Evolutionary conservation across 2,888 invertebrate genomes (phyloP).

Genomic region (Carterocephalus palaemon): DNA sequence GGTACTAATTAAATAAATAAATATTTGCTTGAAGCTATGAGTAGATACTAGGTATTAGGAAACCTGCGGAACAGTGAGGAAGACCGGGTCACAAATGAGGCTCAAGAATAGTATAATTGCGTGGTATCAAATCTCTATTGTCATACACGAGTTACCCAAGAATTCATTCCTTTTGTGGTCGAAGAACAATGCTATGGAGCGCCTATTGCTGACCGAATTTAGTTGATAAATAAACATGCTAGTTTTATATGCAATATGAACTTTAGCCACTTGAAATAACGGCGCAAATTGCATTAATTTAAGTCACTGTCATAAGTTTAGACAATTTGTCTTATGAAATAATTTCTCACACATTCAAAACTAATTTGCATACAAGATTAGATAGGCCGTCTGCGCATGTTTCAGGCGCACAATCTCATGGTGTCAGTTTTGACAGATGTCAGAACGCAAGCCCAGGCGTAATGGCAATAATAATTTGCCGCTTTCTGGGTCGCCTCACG

Average conservation of each 20-base stretch:
- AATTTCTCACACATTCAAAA: slow-evolving; percentile 18
- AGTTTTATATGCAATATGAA: background rate
- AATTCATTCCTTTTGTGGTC: slow-evolving; percentile 15
- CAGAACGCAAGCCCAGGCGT: background rate
- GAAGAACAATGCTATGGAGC: slow-evolving; percentile 9
- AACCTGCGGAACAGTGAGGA: background rate
- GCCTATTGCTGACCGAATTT: slow-evolving; percentile 16
- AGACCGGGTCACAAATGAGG: background rate
- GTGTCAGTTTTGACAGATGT: slow-evolving; percentile 13
- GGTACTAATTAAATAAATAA: too few species aligned
- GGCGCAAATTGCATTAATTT: background rate
- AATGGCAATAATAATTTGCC: background rate
- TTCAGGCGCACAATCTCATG: background rate
- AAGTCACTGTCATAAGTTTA: background rate
- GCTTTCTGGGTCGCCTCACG: background rate
- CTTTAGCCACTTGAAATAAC: background rate
- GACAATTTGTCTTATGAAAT: slow-evolving; percentile 20
- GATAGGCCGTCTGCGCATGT: background rate
- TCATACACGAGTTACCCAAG: slow-evolving; percentile 11
- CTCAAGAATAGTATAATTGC: slow-evolving; percentile 6
- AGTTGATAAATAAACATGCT: slow-evolving; percentile 9
- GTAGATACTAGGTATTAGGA: too few species aligned
- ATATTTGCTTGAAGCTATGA: too few species aligned
- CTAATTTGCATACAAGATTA: slow-evolving; percentile 18
- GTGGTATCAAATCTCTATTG: slow-evolving; percentile 17